Percentiles rank a stretch among this genome's conserved stretches.
Conservation (phyloP, 2,888 invertebrate species). For the Diplolepis rosae region DNA sequence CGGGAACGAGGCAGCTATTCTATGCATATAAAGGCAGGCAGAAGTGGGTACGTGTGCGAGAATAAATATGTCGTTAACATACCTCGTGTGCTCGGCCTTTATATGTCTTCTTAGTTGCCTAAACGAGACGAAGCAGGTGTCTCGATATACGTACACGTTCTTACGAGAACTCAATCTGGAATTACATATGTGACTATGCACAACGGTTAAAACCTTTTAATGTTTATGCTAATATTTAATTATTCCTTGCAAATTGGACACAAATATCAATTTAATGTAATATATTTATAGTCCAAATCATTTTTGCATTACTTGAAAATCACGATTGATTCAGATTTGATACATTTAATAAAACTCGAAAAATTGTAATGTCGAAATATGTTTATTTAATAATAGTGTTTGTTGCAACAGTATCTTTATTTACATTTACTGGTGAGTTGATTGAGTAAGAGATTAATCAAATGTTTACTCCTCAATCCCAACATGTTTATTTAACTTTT, state of each 20-base stretch:
- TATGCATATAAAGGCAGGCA: background rate
- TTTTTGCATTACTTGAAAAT: too few species aligned
- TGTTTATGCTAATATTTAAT: constrained; percentile 12
- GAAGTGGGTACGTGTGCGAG: constrained; percentile 16
- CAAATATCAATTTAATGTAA: background rate
- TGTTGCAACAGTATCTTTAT: too few species aligned
- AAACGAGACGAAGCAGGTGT: background rate
- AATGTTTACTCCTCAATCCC: too few species aligned
- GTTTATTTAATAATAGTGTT: background rate
- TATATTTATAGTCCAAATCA: background rate
- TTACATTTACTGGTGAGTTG: too few species aligned
- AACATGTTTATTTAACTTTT: too few species aligned
- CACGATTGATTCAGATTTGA: too few species aligned
- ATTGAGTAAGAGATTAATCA: too few species aligned
- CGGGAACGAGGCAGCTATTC: background rate
- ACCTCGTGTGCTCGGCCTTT: background rate
- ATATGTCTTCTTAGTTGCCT: background rate
- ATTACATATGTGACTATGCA: background rate
- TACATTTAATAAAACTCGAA: too few species aligned
- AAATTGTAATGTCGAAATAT: background rate
- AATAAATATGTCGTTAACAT: constrained; percentile 26
- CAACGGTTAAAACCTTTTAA: background rate
- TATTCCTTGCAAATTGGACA: background rate
- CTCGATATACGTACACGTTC: background rate
- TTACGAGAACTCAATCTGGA: background rate